Evolutionary conservation across 2,888 invertebrate species (phyloP).

Genomic region (Oligia latruncula): DNA sequence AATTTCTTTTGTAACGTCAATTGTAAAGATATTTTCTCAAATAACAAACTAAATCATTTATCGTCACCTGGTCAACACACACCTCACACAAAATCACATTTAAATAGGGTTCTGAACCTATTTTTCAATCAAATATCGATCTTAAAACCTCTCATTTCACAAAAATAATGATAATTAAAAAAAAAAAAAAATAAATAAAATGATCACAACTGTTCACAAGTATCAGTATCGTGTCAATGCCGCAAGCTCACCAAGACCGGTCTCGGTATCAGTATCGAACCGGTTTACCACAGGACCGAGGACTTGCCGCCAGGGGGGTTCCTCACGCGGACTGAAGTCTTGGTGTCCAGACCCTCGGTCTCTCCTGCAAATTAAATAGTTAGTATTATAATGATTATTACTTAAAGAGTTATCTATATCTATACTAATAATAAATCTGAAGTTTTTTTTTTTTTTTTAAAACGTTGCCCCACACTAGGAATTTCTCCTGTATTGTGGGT

Average conservation of each 20-base stretch:
- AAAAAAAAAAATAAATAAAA: conserved; percentile 3
- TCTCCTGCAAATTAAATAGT: conserved; percentile 91
- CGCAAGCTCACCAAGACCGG: conserved; percentile 54
- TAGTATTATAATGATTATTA: background rate
- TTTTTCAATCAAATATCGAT: conserved; percentile 1
- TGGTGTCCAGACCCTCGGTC: conserved; percentile 92
- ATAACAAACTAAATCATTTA: background rate
- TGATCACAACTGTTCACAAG: conserved; percentile 66
- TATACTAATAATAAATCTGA: too few relatives aligned
- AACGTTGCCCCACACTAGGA: too few relatives aligned
- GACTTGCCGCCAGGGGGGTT: conserved; percentile 98
- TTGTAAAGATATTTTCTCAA: background rate
- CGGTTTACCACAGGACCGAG: conserved; percentile 94
- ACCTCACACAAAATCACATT: conserved; percentile 11
- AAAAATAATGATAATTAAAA: conserved; percentile 27
- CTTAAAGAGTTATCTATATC: background rate
- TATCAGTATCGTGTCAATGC: conserved; percentile 64
- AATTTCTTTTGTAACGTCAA: conserved; percentile 23
- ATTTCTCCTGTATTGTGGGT: too few relatives aligned
- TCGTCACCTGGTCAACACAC: background rate
- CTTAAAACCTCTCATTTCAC: background rate
- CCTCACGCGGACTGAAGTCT: conserved; percentile 95
- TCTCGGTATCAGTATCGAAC: conserved; percentile 5
- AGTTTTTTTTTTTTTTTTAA: too few relatives aligned
- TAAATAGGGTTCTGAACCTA: background rate